Conservation (phyloP, 2,113 vertebrate genomes). For the Cynoglossus semilaevis region DNA sequence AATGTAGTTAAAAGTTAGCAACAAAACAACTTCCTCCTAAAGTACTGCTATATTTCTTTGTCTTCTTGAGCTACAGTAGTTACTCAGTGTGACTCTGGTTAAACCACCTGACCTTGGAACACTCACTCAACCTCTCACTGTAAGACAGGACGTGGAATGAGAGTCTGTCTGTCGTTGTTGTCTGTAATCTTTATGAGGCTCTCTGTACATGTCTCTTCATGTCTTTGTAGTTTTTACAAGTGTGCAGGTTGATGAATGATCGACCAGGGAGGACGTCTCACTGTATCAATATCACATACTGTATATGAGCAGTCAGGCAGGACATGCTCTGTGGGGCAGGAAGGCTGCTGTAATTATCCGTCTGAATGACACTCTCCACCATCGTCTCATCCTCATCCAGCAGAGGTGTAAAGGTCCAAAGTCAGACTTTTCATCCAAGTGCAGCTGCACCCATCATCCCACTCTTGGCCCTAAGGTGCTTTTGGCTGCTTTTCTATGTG, state of each 20-base stretch:
- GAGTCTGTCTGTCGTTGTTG: neutral
- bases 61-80: too few species aligned
- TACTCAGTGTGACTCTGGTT: too few species aligned
- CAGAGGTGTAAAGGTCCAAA: constrained; percentile 19
- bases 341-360: constrained; percentile 11
- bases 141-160: constrained; percentile 4
- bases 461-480: constrained; percentile 51
- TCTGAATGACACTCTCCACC: constrained; percentile 12
- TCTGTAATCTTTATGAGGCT: constrained; percentile 1
- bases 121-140: too few species aligned
- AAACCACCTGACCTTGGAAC: neutral
- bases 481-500: constrained; percentile 21
- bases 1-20: too few species aligned
- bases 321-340: constrained; percentile 32
- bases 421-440: constrained; percentile 24
- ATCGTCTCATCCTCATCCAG: constrained; percentile 44
- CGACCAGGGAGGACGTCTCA: constrained; percentile 5
- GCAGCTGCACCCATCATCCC: constrained; percentile 53
- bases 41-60: too few species aligned
- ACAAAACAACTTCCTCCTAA: too few species aligned
- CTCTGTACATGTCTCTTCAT: neutral
- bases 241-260: constrained; percentile 1
- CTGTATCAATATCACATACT: constrained; percentile 7
- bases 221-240: constrained; percentile 15
- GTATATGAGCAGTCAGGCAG: neutral